Evolutionary conservation across 92 coral and sea anemone species (phyloP).

Genomic region (Palythoa grandis): DNA sequence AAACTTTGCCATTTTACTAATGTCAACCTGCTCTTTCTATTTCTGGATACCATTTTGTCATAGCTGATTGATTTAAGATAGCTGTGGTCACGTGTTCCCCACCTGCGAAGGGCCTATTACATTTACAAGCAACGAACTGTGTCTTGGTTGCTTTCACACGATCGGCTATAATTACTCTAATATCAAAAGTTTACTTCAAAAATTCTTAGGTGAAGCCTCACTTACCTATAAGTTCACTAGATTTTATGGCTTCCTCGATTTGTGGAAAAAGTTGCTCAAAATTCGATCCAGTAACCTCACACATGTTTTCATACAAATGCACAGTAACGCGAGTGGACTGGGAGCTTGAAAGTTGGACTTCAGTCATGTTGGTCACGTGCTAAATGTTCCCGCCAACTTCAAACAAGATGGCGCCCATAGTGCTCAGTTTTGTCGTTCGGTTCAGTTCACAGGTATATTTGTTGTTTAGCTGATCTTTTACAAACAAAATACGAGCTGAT

Average conservation of each 20-base stretch:
- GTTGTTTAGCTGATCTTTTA: background rate
- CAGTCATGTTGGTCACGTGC: slow-evolving; percentile 24
- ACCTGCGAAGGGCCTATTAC: no score
- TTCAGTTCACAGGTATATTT: slow-evolving; percentile 77
- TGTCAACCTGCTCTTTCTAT: no score
- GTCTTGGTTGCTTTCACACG: no score
- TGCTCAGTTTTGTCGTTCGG: slow-evolving; percentile 63
- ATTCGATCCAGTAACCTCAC: slow-evolving; percentile 82
- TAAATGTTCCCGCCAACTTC: slow-evolving; percentile 68
- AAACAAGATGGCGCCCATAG: slow-evolving; percentile 86
- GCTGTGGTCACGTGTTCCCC: no score
- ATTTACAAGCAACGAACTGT: no score
- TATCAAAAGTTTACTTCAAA: background rate
- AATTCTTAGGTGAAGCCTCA: background rate
- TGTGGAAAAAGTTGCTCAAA: slow-evolving; percentile 86
- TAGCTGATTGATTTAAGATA: no score
- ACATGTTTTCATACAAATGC: slow-evolving; percentile 49
- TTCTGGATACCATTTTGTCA: no score
- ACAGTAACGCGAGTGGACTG: background rate
- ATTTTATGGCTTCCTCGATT: slow-evolving; percentile 76
- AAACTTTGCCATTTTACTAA: no score
- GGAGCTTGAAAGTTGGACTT: background rate
- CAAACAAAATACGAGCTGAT: background rate
- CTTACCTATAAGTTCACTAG: slow-evolving; percentile 88
- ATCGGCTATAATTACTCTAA: no score